Percentiles rank a stretch among this genome's conserved stretches.
Evolutionary conservation across 2,888 invertebrate species (phyloP).

Genomic region (Stenichneumon culpator): DNA sequence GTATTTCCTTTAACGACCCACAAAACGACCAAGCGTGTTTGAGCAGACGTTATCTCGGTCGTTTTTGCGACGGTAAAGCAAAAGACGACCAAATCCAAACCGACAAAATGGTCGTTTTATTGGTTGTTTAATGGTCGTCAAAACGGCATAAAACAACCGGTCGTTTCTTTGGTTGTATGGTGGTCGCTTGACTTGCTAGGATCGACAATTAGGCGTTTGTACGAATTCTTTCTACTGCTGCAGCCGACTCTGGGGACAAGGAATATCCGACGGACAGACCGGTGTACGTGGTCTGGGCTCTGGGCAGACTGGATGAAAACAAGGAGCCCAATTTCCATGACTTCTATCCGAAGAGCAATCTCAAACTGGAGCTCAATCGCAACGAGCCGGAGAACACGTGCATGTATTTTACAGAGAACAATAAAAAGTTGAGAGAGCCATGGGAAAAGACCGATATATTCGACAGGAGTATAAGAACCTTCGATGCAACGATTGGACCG

Average conservation of each 20-base stretch:
- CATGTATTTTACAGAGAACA: slow-evolving; percentile 89
- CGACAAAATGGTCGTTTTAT: too few relatives aligned
- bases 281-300: slow-evolving; percentile 92
- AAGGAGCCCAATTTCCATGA: slow-evolving; percentile 94
- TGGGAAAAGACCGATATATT: slow-evolving; percentile 86
- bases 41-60: too few relatives aligned
- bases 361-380: slow-evolving; percentile 89
- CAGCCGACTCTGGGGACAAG: slow-evolving; percentile 92
- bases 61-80: too few relatives aligned
- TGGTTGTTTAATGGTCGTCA: too few relatives aligned
- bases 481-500: slow-evolving; percentile 93
- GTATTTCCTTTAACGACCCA: too few relatives aligned
- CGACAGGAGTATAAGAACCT: slow-evolving; percentile 90
- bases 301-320: slow-evolving; percentile 92
- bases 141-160: too few relatives aligned
- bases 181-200: too few relatives aligned
- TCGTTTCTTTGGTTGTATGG: too few relatives aligned
- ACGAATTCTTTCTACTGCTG: slow-evolving; percentile 64
- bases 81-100: too few relatives aligned
- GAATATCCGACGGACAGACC: slow-evolving; percentile 89
- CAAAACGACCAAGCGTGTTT: too few relatives aligned
- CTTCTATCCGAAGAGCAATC: slow-evolving; percentile 90
- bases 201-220: background rate
- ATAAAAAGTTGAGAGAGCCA: slow-evolving; percentile 81
- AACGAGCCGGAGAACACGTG: slow-evolving; percentile 90